Base-by-base conservation (phyloP, 2,797 vertebrate genomes). In the Synanceia verrucosa region DNA sequence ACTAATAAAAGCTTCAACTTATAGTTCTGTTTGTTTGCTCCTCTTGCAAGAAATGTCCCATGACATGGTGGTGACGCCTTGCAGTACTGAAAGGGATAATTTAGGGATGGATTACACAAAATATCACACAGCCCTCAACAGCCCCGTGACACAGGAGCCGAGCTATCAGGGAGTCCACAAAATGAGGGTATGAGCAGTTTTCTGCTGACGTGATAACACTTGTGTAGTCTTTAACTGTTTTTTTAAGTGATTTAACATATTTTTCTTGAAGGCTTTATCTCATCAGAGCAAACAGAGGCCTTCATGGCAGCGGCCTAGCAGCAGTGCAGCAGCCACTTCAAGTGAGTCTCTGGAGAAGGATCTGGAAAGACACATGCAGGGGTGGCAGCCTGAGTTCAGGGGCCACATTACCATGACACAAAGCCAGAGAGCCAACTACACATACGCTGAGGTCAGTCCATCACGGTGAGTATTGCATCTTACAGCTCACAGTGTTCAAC, bases 271-370 rank as follows among this genome's bases (percentile, higher is more conserved):
- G 55, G 60, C 4, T 29, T 33, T 9, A 1, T 56, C 19, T 24
- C 73, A 80, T 31, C 50, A 84, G 52, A 75, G 50, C 41, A 11
- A 78, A 31, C 75, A 76, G n/a, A 11, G 12, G 1, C n/a, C 21
- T 0, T 24, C 46, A 2, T 13, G 46, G 37, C 65, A 28, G 18
- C 59, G 5, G 19, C n/a, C 13, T 6, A 41, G 36, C n/a, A 21
- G 37, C 57, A 16, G 11, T 21, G 1, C 14, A 4, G 41, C 37
- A 0, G 31, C 36, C 5, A 56, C 81, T 63, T 66, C 72, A 0
- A 86, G 58, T 53, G 48, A 77, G 31, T 88, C 70, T 41, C 64
- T 89, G 55, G 88, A 92, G 10, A 1, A 47, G 55, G 82, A 87
- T 51, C 78, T 60, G 47, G 62, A 81, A 26, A 67, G 37, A 47